Evolutionary conservation across 2,797 vertebrate species (phyloP).

Genomic region (Myoxocephalus aenaeus): DNA sequence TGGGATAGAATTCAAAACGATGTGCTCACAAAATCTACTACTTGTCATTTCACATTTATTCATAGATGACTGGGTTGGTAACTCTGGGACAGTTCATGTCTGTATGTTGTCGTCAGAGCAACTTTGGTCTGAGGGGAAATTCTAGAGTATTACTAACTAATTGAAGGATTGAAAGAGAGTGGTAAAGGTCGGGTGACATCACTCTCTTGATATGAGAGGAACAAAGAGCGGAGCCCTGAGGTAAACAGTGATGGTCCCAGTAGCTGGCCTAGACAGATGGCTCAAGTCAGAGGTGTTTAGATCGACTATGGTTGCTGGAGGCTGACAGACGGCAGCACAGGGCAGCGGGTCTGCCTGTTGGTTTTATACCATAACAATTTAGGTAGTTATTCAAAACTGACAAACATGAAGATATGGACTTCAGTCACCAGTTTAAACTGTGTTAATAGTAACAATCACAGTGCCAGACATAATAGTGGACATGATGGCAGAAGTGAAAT

Average conservation of each 20-base stretch:
- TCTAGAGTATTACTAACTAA: conserved; percentile 50
- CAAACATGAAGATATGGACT: background rate
- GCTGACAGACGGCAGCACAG: conserved; percentile 16
- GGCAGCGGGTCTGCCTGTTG: conserved; percentile 15
- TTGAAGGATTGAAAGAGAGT: conserved; percentile 49
- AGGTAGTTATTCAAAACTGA: background rate
- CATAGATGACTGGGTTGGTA: conserved; percentile 36
- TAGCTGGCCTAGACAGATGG: conserved; percentile 53
- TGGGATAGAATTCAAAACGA: background rate
- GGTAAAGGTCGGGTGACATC: conserved; percentile 67
- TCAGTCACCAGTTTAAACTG: background rate
- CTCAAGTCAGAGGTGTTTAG: conserved; percentile 44
- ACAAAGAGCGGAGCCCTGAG: conserved; percentile 47
- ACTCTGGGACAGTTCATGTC: conserved; percentile 49
- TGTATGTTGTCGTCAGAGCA: conserved; percentile 49
- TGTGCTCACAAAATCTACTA: background rate
- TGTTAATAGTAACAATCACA: background rate
- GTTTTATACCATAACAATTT: conserved; percentile 11
- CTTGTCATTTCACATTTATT: conserved; percentile 45
- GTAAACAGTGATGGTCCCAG: conserved; percentile 41
- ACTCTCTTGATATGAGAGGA: conserved; percentile 39
- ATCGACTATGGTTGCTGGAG: conserved; percentile 7
- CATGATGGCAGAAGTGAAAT: background rate
- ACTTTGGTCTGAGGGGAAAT: conserved; percentile 46
- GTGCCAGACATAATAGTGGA: background rate